phyloP scores from a whole-genome alignment of 2,113 vertebrate species.

The Mastomys natalensis region DNA sequence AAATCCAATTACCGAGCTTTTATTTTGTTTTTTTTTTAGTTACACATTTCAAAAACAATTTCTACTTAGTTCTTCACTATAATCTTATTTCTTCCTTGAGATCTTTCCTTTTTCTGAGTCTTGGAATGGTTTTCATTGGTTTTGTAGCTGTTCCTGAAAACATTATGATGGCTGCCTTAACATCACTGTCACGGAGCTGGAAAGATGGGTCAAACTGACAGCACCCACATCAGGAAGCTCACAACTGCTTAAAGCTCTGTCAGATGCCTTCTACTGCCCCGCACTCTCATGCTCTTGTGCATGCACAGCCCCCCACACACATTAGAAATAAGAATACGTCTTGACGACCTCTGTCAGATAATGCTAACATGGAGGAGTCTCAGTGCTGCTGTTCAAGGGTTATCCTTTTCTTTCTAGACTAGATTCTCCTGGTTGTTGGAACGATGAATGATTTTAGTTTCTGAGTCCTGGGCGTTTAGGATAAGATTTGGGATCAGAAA shows the following conservation, averaged over 20 bases:
- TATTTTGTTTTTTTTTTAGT: background rate
- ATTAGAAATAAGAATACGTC: background rate
- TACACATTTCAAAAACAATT: background rate
- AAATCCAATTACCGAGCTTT: background rate
- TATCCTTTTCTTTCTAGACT: background rate
- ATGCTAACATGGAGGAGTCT: background rate
- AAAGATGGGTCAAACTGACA: background rate
- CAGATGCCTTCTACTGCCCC: background rate
- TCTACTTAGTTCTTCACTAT: background rate
- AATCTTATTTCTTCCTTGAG: background rate
- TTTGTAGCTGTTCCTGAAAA: background rate
- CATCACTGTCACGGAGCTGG: background rate
- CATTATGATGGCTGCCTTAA: background rate
- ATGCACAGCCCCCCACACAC: background rate
- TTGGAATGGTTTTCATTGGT: background rate
- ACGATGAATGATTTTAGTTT: background rate
- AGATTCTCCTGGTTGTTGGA: background rate
- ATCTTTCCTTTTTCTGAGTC: background rate
- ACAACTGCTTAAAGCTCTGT: background rate
- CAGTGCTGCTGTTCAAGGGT: background rate
- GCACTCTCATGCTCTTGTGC: background rate
- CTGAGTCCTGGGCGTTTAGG: background rate
- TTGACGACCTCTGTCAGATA: background rate
- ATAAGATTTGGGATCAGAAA: background rate
- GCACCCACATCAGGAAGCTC: background rate